A percentile compares a stretch with the other conserved stretches of the same genome.
These are phyloP conservation scores for Caenorhabditis latens DNA, from an alignment of 1,140 invertebrate species.

Conservation along the genomic window DNA sequence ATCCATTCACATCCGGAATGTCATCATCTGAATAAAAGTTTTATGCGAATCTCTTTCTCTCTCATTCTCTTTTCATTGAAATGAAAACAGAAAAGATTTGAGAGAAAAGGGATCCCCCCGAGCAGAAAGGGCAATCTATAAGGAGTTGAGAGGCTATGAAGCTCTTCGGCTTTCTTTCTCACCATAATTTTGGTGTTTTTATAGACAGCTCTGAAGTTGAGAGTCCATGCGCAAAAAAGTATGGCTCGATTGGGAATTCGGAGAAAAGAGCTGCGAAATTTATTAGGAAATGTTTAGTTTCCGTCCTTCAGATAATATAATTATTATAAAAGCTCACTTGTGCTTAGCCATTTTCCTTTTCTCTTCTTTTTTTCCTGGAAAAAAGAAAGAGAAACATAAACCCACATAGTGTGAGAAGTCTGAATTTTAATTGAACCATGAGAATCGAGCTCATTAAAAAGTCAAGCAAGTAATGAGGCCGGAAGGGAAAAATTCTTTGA, in stretches of 20 bases:
- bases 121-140: background rate
- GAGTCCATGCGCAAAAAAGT: background rate
- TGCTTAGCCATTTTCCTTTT: background rate
- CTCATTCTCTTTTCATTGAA: background rate
- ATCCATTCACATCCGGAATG: slow-evolving; percentile 35
- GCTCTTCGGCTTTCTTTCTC: slow-evolving; percentile 26
- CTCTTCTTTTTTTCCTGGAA: background rate
- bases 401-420: slow-evolving; percentile 14
- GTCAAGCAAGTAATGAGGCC: slow-evolving; percentile 38
- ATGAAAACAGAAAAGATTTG: slow-evolving; percentile 5
- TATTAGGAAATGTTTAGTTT: slow-evolving; percentile 10
- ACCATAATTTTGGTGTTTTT: slow-evolving; percentile 49
- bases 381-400: background rate
- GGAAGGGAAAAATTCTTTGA: background rate
- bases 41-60: background rate
- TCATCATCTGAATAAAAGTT: slow-evolving; percentile 26
- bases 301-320: slow-evolving; percentile 8
- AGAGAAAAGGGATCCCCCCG: background rate
- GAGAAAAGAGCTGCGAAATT: slow-evolving; percentile 30
- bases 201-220: slow-evolving; percentile 11
- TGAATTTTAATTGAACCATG: slow-evolving; percentile 43
- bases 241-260: slow-evolving; percentile 13
- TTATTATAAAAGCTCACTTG: slow-evolving; percentile 25
- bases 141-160: background rate
- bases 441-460: slow-evolving; percentile 43